Percentiles rank a stretch among this genome's conserved stretches.
Evolutionary conservation across 1,140 invertebrate genomes (phyloP).

Genomic region (Batillaria attramentaria): DNA sequence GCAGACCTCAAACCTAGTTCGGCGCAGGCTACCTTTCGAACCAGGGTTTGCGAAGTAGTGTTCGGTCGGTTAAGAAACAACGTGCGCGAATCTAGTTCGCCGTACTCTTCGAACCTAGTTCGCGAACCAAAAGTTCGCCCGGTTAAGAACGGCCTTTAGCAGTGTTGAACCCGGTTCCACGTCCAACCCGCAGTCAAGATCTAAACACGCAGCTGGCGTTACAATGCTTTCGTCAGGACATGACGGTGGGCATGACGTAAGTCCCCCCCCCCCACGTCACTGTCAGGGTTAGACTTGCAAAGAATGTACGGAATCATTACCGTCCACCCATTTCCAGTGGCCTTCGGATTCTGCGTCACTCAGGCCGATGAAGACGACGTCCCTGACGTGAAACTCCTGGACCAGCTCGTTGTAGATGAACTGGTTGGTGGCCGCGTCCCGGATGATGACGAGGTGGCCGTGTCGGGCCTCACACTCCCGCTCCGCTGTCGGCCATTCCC

Average conservation of each 20-base stretch:
- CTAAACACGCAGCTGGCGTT: neutral
- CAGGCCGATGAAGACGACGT: slow-evolving; percentile 23
- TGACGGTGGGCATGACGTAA: neutral
- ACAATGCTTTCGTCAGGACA: neutral
- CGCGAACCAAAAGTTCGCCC: too few species aligned
- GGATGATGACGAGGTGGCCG: slow-evolving; percentile 23
- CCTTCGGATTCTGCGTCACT: neutral
- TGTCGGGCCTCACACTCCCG: neutral
- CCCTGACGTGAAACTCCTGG: neutral
- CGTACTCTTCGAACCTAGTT: too few species aligned
- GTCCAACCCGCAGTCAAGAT: neutral
- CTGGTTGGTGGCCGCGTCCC: neutral
- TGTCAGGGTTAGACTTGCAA: neutral
- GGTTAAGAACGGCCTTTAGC: too few species aligned
- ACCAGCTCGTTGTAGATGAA: slow-evolving; percentile 13
- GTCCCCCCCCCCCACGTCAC: too few species aligned
- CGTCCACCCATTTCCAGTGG: slow-evolving; percentile 13
- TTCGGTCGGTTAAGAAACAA: too few species aligned
- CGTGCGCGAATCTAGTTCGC: too few species aligned
- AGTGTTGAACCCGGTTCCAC: too few species aligned
- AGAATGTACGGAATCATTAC: neutral
- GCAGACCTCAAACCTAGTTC: too few species aligned
- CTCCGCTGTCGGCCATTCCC: neutral
- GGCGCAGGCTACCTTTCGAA: too few species aligned
- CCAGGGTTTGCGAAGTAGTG: too few species aligned